Percentiles rank a stretch among this genome's conserved stretches.
These are phyloP conservation scores for Euglossa dilemma DNA, from an alignment of 1,140 invertebrate species.

Conservation along the genomic window DNA sequence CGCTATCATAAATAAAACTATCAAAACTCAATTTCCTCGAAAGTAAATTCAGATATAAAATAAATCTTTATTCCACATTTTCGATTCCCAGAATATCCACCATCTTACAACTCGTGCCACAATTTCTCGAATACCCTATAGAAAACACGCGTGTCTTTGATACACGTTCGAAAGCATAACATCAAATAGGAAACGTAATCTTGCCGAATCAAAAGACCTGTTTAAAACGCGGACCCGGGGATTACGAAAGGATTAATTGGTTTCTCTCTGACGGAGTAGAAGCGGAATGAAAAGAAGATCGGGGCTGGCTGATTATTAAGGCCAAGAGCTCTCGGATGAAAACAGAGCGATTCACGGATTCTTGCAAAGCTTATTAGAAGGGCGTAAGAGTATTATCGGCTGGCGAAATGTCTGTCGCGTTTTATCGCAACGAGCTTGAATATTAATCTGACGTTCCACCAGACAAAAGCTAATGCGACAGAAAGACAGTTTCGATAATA, in stretches of 20 bases:
- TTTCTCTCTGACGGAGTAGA: neutral
- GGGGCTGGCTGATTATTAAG: neutral
- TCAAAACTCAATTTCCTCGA: no score
- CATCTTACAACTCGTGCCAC: no score
- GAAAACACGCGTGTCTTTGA: no score
- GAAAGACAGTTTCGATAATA: no score
- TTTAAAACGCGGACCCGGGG: neutral
- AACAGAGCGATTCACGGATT: neutral
- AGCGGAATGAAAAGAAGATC: neutral
- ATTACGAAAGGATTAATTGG: neutral
- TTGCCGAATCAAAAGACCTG: neutral
- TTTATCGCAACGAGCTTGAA: neutral
- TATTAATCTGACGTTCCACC: neutral
- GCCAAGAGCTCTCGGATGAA: neutral
- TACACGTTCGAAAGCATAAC: no score
- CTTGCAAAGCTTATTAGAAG: neutral
- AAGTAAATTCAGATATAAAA: no score
- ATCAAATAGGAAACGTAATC: no score
- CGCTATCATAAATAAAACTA: no score
- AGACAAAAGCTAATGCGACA: no score
- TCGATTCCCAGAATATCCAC: no score
- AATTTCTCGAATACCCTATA: no score
- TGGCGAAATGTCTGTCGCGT: neutral
- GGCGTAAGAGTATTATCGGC: constrained; percentile 6
- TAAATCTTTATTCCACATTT: no score